Percentiles rank a stretch among this genome's conserved stretches.
Evolutionary conservation across 1,140 invertebrate genomes (phyloP).

Genomic region (Lysiphlebus fabarum): DNA sequence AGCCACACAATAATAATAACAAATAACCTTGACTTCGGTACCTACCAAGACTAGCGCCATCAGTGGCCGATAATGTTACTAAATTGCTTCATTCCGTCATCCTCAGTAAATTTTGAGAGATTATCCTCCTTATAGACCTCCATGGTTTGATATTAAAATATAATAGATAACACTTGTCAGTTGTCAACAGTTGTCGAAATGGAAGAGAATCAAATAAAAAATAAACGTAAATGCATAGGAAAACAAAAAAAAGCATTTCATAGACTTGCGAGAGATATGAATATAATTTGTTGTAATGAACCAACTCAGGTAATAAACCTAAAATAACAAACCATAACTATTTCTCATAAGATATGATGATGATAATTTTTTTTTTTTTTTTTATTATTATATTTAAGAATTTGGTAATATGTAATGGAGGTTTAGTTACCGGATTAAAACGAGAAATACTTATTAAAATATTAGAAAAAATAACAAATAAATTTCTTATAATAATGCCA

Average conservation of each 20-base stretch:
- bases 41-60: too few relatives aligned
- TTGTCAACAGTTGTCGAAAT: neutral
- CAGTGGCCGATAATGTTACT: too few relatives aligned
- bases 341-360: too few relatives aligned
- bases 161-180: too few relatives aligned
- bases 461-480: slow-evolving; percentile 54
- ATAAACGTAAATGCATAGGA: slow-evolving; percentile 38
- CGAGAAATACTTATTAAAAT: slow-evolving; percentile 60
- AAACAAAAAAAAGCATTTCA: slow-evolving; percentile 54
- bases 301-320: slow-evolving; percentile 50
- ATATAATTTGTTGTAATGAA: slow-evolving; percentile 42
- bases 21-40: too few relatives aligned
- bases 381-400: slow-evolving; percentile 18
- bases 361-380: slow-evolving; percentile 19
- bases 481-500: slow-evolving; percentile 60
- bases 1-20: too few relatives aligned
- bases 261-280: slow-evolving; percentile 50
- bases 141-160: too few relatives aligned
- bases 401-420: slow-evolving; percentile 69
- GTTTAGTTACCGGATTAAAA: slow-evolving; percentile 68
- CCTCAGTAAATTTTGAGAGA: too few relatives aligned
- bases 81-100: too few relatives aligned
- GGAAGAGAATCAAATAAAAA: slow-evolving; percentile 5
- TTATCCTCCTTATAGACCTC: too few relatives aligned
- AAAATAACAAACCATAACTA: too few relatives aligned